Evolutionary conservation across 2,797 vertebrate species (phyloP).

Genomic region (Pteropus rufus): DNA sequence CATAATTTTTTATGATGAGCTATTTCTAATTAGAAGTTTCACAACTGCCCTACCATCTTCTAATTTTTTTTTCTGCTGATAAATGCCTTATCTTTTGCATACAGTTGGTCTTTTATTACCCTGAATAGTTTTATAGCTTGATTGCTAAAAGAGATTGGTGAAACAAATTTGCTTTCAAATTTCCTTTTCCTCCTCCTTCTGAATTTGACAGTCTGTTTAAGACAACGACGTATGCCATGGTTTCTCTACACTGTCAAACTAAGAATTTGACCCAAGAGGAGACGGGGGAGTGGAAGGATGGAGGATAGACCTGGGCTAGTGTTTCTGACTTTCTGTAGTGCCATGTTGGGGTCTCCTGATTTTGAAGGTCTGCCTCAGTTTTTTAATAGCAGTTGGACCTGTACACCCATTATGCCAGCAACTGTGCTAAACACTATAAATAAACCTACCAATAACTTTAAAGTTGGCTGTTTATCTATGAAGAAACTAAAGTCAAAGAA

Average conservation of each 20-base stretch:
- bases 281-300: neutral
- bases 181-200: neutral
- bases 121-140: neutral
- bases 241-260: neutral
- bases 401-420: neutral
- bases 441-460: neutral
- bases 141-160: neutral
- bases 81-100: neutral
- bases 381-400: neutral
- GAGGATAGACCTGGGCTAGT: neutral
- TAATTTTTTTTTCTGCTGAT: neutral
- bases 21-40: constrained; percentile 18
- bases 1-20: neutral
- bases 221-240: neutral
- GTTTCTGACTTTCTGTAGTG: neutral
- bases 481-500: neutral
- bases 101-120: neutral
- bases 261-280: neutral
- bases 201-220: neutral
- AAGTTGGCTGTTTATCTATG: neutral
- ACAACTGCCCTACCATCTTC: neutral
- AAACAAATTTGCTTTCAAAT: constrained; percentile 15
- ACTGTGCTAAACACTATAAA: neutral
- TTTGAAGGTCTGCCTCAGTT: neutral
- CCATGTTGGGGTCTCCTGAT: neutral